Conservation (phyloP, 2,113 vertebrate species). For the Serinus canaria region DNA sequence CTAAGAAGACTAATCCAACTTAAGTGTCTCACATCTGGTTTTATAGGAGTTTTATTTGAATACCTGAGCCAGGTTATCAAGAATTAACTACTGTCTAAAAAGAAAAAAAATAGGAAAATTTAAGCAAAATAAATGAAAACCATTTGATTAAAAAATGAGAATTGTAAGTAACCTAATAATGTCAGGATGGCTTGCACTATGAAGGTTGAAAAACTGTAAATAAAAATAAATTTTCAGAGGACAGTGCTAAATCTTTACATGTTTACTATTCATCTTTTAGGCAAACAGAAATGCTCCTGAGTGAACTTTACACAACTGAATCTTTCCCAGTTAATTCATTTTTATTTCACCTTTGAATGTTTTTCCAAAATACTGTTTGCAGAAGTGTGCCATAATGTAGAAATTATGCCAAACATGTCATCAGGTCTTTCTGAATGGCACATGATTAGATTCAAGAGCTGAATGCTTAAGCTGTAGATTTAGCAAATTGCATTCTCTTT, state of each 20-base stretch:
- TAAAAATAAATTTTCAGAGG: background rate
- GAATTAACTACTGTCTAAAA: background rate
- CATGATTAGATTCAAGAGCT: background rate
- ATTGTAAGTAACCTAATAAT: background rate
- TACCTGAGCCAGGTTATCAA: background rate
- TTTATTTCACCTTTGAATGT: background rate
- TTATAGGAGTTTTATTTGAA: slow-evolving; percentile 4
- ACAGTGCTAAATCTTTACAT: background rate
- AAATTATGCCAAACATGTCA: accelerated
- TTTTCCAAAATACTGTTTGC: background rate
- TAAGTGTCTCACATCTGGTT: background rate
- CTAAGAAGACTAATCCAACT: background rate
- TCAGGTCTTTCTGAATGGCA: background rate
- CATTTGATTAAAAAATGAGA: background rate
- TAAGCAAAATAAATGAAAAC: background rate
- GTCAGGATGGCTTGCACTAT: background rate
- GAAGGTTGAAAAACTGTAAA: background rate
- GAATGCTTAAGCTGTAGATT: background rate
- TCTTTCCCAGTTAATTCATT: background rate
- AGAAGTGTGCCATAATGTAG: background rate
- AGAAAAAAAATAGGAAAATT: background rate
- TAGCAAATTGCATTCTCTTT: background rate
- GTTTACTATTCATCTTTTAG: background rate
- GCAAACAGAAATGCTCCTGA: background rate
- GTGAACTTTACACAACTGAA: background rate